Evolutionary conservation across 2,888 invertebrate species (phyloP), one percentile per base, ranked within the genome.

Genomic region (Escarpia spicata): DNA sequence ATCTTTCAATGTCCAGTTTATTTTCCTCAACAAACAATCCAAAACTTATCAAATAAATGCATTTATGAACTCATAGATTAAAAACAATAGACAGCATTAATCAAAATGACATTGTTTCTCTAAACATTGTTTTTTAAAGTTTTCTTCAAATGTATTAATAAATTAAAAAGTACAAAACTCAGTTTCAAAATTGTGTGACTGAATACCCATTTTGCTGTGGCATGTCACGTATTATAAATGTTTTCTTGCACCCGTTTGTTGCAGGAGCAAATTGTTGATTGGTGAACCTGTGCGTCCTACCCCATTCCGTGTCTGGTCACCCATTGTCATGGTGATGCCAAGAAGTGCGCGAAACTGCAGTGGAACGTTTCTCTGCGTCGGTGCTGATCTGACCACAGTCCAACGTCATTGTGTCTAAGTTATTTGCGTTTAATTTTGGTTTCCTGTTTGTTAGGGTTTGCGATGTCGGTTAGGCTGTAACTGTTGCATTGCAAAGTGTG

Each of bases 181-280:
- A 37, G 37, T 37, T 37, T 37, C 37, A 37, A 37, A 37, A 37
- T 37, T 37, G 37, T 37, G 37, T 1, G 37, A 37, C 37, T 37
- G 37, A 37, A 37, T 37, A 37, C 37, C 37, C 37, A 37, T 1
- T 1, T 1, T n/a, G n/a, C n/a, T n/a, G n/a, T n/a, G n/a, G 37
- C 37, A 37, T 37, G 37, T 37, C 37, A 37, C 37, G 1, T 37
- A 37, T 37, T 37, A 37, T 37, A 37, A 37, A 37, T 37, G 1
- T 37, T 1, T 37, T 75, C 19, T 75, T 75, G 6, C 2, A 26
- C 75, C 3, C 75, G 75, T 75, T 52, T 52, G 75, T 75, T 75
- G 19, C 75, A 75, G 75, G 75, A 75, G 75, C n/a, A 75, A 75
- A 75, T 75, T 75, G 75, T 75, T 75, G 75, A 75, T 75, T 75